Conservation (phyloP, 2,113 vertebrate species). For the Sus scrofa region DNA sequence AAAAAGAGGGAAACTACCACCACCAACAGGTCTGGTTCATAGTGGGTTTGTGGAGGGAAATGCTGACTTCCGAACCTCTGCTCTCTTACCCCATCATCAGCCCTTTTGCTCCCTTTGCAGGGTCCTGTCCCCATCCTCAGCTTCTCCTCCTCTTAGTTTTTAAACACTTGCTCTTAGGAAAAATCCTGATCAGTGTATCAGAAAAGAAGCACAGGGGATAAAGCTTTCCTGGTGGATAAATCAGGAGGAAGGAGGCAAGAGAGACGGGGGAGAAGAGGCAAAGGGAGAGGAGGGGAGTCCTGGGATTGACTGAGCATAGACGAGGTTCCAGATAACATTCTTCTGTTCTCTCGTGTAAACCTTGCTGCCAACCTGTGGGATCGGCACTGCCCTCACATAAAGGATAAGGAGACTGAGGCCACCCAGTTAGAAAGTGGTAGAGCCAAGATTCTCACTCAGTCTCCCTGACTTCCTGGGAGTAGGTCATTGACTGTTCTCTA, state of each 20-base stretch:
- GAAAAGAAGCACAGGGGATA: background rate
- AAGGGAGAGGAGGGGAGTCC: background rate
- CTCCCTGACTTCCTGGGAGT: background rate
- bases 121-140: background rate
- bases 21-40: background rate
- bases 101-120: background rate
- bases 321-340: rapidly evolving
- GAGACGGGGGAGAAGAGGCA: background rate
- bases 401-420: background rate
- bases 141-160: background rate
- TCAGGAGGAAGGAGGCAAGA: background rate
- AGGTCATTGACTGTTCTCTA: background rate
- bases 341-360: background rate
- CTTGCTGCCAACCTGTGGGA: background rate
- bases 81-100: rapidly evolving
- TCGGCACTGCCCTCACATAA: background rate
- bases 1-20: background rate
- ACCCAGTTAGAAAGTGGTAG: background rate
- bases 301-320: background rate
- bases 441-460: background rate
- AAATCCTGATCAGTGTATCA: background rate
- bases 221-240: background rate
- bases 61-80: background rate
- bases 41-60: background rate
- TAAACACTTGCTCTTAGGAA: background rate